Percentiles rank a stretch among this genome's conserved stretches.
Evolutionary conservation across 2,888 invertebrate species (phyloP).

Genomic region (Dolomedes plantarius): DNA sequence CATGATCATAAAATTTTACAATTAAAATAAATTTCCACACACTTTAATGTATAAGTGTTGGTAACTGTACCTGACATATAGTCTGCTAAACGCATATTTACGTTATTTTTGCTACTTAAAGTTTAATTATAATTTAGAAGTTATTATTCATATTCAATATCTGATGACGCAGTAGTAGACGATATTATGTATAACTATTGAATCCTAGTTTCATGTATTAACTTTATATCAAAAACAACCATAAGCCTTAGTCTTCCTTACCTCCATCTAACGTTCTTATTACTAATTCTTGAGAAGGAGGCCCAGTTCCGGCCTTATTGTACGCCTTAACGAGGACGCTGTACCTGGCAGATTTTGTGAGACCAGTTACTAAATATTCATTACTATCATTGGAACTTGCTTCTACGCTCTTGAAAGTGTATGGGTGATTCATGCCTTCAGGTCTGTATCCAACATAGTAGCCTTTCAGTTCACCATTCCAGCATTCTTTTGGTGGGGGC

Average conservation of each 20-base stretch:
- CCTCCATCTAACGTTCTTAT: conserved; percentile 73
- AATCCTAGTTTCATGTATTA: no score
- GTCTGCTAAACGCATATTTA: no score
- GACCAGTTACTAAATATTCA: conserved; percentile 71
- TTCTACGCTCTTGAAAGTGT: conserved; percentile 72
- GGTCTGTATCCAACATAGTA: conserved; percentile 73
- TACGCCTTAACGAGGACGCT: conserved; percentile 73
- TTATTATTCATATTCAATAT: no score
- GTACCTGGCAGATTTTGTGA: conserved; percentile 73
- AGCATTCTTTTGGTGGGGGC: conserved; percentile 73
- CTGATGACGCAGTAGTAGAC: no score
- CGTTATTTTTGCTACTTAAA: no score
- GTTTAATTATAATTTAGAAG: no score
- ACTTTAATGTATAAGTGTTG: neutral
- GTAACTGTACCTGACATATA: no score
- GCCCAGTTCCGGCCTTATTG: conserved; percentile 74
- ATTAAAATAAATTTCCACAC: neutral
- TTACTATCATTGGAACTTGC: conserved; percentile 60
- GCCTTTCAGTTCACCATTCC: conserved; percentile 73
- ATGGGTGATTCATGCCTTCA: conserved; percentile 65
- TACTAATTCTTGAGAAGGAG: conserved; percentile 72
- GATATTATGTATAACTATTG: no score
- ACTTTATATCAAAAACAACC: no score
- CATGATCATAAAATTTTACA: no score
- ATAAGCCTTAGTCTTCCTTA: neutral